These are phyloP conservation scores for Brachycybe producta DNA, from an alignment of 2,888 invertebrate species.

Conservation along the genomic window DNA sequence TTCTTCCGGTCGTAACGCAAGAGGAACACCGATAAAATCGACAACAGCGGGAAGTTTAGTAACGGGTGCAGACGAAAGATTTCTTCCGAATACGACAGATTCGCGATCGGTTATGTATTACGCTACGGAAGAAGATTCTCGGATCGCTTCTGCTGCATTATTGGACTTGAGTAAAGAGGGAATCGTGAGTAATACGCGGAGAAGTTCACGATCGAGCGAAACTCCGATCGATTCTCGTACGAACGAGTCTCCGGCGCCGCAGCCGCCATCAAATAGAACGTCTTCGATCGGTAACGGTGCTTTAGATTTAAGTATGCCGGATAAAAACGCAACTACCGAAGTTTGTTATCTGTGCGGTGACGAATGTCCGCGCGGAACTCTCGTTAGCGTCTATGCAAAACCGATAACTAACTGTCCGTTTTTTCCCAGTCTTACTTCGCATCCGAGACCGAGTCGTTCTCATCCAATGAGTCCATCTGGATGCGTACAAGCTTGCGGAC, in stretches of 20 bases:
- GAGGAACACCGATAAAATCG: too few species aligned
- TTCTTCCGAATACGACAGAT: too few species aligned
- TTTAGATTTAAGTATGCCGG: slow-evolving; percentile 79
- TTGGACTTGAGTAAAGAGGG: too few species aligned
- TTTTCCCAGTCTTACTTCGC: slow-evolving; percentile 45
- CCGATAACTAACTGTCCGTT: slow-evolving; percentile 38
- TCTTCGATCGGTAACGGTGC: slow-evolving; percentile 29
- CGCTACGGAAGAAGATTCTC: too few species aligned
- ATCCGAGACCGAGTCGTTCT: slow-evolving; percentile 71
- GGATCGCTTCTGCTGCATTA: too few species aligned
- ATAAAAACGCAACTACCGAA: slow-evolving; percentile 78
- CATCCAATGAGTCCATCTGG: slow-evolving; percentile 71
- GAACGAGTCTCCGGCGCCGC: not conserved
- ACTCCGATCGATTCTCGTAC: not conserved
- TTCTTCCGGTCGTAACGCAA: too few species aligned
- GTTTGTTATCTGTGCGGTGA: slow-evolving; percentile 76
- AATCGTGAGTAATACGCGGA: too few species aligned
- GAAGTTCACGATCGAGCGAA: slow-evolving; percentile 6
- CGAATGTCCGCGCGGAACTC: slow-evolving; percentile 67
- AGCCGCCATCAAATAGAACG: not conserved
- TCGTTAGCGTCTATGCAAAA: slow-evolving; percentile 52
- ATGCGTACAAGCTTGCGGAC: slow-evolving; percentile 60
- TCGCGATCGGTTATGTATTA: too few species aligned
- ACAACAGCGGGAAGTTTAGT: too few species aligned
- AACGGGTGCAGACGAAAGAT: too few species aligned